Percentiles rank a stretch among this genome's conserved stretches.
Conservation (phyloP, 1,140 invertebrate genomes). For the Bombus balteatus region DNA sequence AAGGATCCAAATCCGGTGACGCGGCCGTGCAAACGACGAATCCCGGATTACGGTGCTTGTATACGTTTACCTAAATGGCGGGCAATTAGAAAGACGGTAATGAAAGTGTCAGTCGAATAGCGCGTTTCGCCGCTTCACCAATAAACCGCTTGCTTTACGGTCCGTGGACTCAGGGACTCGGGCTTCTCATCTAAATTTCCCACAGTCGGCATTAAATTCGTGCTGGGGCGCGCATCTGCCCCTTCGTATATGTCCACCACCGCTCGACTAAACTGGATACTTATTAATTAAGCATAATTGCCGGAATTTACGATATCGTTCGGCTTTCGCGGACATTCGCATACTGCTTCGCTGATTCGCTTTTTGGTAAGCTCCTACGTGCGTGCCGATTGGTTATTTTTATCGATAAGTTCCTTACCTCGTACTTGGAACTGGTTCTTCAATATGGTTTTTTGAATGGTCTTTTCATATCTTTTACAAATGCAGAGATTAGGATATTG, state of each 20-base stretch:
- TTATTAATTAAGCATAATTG: constrained; percentile 79
- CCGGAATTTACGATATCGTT: constrained; percentile 76
- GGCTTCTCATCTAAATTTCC: constrained; percentile 77
- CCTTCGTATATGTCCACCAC: neutral
- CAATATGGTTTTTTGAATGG: neutral
- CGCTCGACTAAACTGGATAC: constrained; percentile 67
- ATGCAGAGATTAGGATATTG: no score
- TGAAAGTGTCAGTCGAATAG: constrained; percentile 79
- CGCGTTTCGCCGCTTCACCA: constrained; percentile 70
- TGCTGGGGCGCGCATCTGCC: constrained; percentile 43
- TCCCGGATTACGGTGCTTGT: constrained; percentile 73
- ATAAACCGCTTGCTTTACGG: constrained; percentile 77
- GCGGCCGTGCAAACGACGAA: constrained; percentile 70
- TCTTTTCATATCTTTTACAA: neutral
- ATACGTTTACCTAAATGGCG: constrained; percentile 75
- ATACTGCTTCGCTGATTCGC: neutral
- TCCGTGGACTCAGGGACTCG: constrained; percentile 58
- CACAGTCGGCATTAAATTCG: constrained; percentile 73
- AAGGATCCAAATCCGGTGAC: constrained; percentile 62
- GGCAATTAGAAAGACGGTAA: constrained; percentile 80
- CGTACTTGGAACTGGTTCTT: neutral
- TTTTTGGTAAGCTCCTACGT: neutral
- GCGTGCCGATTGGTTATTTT: neutral
- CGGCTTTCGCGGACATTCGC: constrained; percentile 47
- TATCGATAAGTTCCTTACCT: neutral